Evolutionary conservation across 2,797 vertebrate species (phyloP).

Genomic region (Cuculus canorus): DNA sequence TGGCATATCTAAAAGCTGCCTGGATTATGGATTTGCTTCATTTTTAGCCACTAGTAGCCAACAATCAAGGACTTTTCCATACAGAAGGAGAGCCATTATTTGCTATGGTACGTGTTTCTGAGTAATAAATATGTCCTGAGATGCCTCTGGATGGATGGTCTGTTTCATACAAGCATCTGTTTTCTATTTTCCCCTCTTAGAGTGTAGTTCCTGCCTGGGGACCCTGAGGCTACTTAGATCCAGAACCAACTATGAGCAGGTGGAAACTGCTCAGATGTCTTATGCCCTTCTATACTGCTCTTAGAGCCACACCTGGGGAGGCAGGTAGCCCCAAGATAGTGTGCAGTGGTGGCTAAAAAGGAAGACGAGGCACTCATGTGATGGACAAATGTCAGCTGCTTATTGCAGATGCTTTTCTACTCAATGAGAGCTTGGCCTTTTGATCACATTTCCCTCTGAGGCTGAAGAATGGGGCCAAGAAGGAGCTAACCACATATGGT

Average conservation of each 20-base stretch:
- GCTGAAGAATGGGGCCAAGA: not conserved
- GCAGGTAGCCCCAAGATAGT: not conserved
- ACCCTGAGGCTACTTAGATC: not conserved
- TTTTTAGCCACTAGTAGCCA: slow-evolving; percentile 35
- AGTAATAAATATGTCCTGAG: slow-evolving; percentile 24
- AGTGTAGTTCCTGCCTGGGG: not conserved
- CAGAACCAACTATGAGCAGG: not conserved
- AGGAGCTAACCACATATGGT: not conserved
- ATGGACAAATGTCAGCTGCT: not conserved
- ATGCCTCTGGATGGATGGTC: slow-evolving; percentile 5
- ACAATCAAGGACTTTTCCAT: slow-evolving; percentile 36
- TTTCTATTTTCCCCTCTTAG: slow-evolving; percentile 7
- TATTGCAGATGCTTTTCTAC: not conserved
- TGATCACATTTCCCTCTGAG: not conserved
- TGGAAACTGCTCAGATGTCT: not conserved
- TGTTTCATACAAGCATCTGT: slow-evolving; percentile 23
- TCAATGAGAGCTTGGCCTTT: not conserved
- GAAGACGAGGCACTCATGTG: not conserved
- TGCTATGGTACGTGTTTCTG: not conserved
- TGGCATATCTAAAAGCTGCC: not conserved
- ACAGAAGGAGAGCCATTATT: not conserved
- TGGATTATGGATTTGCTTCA: not conserved
- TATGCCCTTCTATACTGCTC: not conserved
- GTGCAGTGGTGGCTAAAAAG: not conserved
- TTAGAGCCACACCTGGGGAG: not conserved